phyloP scores from a whole-genome alignment of 2,888 invertebrate genomes.

The Dendrolimus pini region DNA sequence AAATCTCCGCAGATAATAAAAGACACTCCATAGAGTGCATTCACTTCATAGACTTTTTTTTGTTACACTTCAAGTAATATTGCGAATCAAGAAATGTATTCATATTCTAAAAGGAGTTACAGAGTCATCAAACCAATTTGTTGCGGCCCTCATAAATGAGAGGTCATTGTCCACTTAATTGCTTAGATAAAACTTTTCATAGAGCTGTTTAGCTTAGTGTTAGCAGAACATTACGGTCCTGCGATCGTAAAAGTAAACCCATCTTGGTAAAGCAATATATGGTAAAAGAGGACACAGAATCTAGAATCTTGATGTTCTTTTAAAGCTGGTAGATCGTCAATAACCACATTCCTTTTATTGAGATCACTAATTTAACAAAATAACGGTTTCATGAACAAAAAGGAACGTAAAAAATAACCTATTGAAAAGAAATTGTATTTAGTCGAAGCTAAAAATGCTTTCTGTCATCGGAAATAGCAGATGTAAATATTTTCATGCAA shows the following conservation, averaged over 20 bases:
- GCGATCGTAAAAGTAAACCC: not conserved
- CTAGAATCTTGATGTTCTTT: not conserved
- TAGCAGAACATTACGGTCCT: not conserved
- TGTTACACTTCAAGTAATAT: not conserved
- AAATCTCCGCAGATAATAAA: no score
- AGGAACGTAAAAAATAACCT: no score
- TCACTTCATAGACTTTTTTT: no score
- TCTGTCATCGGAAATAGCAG: no score
- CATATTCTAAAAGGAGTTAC: not conserved
- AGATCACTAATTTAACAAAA: no score
- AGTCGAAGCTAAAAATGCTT: no score
- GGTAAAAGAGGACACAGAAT: not conserved
- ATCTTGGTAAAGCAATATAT: not conserved
- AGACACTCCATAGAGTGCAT: no score
- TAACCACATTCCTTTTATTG: no score
- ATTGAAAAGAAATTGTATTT: no score
- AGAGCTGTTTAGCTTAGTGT: not conserved
- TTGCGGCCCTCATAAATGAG: not conserved
- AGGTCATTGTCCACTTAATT: not conserved
- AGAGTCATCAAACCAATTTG: not conserved
- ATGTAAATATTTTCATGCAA: no score
- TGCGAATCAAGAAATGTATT: not conserved
- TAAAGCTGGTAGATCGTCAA: no score
- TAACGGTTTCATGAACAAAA: no score
- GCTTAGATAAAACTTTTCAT: conserved; percentile 1